phyloP scores from a whole-genome alignment of 2,888 invertebrate species.

The Glomeris marginata region DNA sequence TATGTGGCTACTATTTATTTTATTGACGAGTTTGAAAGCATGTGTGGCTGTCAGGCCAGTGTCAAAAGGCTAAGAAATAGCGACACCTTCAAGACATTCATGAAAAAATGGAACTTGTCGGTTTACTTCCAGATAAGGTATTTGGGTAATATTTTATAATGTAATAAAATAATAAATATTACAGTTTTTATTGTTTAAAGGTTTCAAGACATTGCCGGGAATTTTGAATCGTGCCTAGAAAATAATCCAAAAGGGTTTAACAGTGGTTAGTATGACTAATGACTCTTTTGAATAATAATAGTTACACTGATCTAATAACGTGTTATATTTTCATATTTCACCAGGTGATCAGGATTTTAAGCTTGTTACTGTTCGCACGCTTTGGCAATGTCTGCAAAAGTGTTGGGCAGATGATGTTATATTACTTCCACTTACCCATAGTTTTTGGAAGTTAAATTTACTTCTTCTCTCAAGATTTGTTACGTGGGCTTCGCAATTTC shows the following conservation, averaged over 20 bases:
- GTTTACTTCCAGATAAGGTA: conserved; percentile 86
- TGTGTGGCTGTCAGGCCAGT: conserved; percentile 43
- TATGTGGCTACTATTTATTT: conserved; percentile 65
- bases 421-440: conserved; percentile 43
- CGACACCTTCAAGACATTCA: conserved; percentile 57
- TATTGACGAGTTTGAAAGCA: conserved; percentile 49
- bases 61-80: conserved; percentile 46
- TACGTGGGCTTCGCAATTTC: conserved; percentile 46
- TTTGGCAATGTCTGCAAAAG: conserved; percentile 39
- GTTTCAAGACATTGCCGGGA: conserved; percentile 81
- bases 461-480: conserved; percentile 66
- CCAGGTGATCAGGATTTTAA: conserved; percentile 17
- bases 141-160: conserved; percentile 1
- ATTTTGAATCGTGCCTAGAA: conserved; percentile 32
- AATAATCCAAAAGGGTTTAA: background rate
- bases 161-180: conserved; percentile 1
- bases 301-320: too few relatives aligned
- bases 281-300: too few relatives aligned
- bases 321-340: background rate
- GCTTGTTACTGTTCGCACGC: conserved; percentile 31
- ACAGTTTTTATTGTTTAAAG: conserved; percentile 31
- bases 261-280: too few relatives aligned
- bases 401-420: conserved; percentile 71
- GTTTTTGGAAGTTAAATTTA: conserved; percentile 73
- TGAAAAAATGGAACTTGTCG: conserved; percentile 79